Conservation (phyloP, 1,140 invertebrate genomes). For the Formica exsecta region DNA sequence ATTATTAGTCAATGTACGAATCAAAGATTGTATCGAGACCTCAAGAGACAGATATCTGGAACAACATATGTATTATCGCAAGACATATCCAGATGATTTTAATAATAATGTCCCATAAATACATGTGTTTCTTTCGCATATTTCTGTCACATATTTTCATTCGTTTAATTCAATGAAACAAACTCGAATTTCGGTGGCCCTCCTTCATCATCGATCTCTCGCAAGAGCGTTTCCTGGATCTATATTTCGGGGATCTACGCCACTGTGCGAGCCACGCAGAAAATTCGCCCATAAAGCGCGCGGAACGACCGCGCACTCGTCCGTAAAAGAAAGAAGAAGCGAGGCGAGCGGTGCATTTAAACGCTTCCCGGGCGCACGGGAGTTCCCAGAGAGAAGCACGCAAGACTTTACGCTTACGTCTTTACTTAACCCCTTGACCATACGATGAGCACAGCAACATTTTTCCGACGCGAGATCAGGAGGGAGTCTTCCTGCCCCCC, state of each 20-base stretch:
- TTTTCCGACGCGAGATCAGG: constrained; percentile 62
- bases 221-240: not conserved
- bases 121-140: too few species aligned
- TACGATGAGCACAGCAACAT: constrained; percentile 61
- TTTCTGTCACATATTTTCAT: not conserved
- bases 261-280: constrained; percentile 55
- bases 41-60: not conserved
- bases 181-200: not conserved
- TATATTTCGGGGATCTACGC: constrained; percentile 19
- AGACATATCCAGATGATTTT: too few species aligned
- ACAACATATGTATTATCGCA: not conserved
- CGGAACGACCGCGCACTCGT: constrained; percentile 47
- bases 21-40: not conserved
- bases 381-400: constrained; percentile 63
- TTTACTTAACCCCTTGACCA: constrained; percentile 74
- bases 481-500: constrained; percentile 38
- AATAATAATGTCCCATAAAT: not conserved
- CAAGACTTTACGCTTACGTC: constrained; percentile 52
- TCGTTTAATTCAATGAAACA: not conserved
- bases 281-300: constrained; percentile 63
- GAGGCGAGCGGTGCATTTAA: constrained; percentile 66
- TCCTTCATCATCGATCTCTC: not conserved
- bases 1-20: not conserved
- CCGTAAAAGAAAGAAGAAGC: constrained; percentile 63
- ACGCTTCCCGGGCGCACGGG: constrained; percentile 39